Percentiles rank a stretch among this genome's conserved stretches.
These are phyloP conservation scores for Ceryle rudis DNA, from an alignment of 2,797 vertebrate species.

Conservation along the genomic window DNA sequence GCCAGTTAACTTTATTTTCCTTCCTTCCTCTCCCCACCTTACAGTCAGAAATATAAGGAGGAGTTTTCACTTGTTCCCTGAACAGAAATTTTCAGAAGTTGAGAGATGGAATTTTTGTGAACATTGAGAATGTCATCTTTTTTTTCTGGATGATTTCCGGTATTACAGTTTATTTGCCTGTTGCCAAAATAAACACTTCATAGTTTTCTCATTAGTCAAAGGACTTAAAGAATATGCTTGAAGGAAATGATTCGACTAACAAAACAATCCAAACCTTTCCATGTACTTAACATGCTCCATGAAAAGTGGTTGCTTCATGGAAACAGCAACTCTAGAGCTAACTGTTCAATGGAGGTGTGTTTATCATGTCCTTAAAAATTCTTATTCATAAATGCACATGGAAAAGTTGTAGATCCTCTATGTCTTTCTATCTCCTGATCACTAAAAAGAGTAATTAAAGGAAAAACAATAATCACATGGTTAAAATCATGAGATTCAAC, in stretches of 20 bases:
- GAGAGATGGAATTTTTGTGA: background rate
- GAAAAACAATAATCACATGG: background rate
- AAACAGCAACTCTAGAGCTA: background rate
- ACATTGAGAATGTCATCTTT: background rate
- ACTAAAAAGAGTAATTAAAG: background rate
- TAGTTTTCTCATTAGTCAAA: conserved; percentile 20
- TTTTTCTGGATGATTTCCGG: background rate
- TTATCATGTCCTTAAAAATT: background rate
- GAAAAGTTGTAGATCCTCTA: background rate
- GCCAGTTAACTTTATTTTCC: background rate
- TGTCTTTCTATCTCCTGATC: background rate
- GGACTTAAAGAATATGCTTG: conserved; percentile 7
- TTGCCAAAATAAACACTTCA: conserved; percentile 49
- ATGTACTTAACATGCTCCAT: background rate
- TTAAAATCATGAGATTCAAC: background rate
- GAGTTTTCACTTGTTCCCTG: background rate
- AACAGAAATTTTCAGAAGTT: background rate
- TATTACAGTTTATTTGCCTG: conserved; percentile 11
- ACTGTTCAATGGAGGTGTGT: background rate
- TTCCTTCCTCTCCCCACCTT: background rate
- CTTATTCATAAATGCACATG: background rate
- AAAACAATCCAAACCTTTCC: conserved; percentile 20
- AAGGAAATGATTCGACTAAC: conserved; percentile 48
- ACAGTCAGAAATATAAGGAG: background rate
- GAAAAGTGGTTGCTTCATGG: background rate